Evolutionary conservation across 2,797 vertebrate species (phyloP).

Genomic region (Pipistrellus nathusii): DNA sequence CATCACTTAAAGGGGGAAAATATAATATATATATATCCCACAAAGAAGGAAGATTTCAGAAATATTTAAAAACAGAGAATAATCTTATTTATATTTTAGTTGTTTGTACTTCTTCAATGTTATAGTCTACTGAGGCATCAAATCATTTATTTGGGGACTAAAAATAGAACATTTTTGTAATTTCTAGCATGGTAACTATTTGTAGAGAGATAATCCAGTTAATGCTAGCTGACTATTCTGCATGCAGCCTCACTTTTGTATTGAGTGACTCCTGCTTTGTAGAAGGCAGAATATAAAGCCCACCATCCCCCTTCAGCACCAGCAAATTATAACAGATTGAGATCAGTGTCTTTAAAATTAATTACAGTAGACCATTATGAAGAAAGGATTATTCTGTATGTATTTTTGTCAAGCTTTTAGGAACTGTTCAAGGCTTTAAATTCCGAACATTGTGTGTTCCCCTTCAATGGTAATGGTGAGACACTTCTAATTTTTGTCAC

Average conservation of each 20-base stretch:
- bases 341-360: neutral
- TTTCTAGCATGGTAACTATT: neutral
- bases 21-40: neutral
- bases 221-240: neutral
- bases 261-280: neutral
- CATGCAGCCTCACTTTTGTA: neutral
- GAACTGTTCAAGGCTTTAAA: neutral
- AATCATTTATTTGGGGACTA: neutral
- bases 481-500: neutral
- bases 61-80: slow-evolving; percentile 2
- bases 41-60: neutral
- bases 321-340: neutral
- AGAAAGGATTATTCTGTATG: neutral
- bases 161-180: slow-evolving; percentile 15
- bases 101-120: neutral
- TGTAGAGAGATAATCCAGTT: neutral
- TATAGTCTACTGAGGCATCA: neutral
- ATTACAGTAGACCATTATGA: neutral
- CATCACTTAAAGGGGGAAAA: neutral
- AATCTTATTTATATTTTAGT: neutral
- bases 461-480: neutral
- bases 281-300: neutral
- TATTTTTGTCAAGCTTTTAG: slow-evolving; percentile 4
- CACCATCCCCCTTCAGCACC: neutral
- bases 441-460: neutral